Evolutionary conservation across 2,797 vertebrate genomes (phyloP), one percentile per base, ranked within the genome.

Genomic region (Trachops cirrhosus): DNA sequence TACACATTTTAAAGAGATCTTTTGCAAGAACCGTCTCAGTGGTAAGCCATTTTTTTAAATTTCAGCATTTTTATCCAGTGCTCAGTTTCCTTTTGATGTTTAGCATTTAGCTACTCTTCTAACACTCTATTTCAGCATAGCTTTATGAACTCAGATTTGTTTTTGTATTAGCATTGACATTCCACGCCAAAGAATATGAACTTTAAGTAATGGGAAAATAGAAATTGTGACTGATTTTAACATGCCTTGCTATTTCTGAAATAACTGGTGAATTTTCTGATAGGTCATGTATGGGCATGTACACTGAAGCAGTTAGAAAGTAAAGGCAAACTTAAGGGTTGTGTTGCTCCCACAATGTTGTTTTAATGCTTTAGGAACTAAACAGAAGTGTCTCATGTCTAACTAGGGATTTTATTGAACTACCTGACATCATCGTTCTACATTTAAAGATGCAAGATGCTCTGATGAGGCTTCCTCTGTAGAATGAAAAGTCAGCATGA

Each of bases 1-100:
- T 99, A 29, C 99, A 99, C 95, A 99, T 99, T 98, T 98, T 99
- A 52, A 99, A 99, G 97, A 99, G 99, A 82, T 99, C 99, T 48
- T 99, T 99, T 97, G 99, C 99, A 88, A 99, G 99, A 85, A 99
- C 99, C 10, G 99, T 99, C 52, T 99, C 99, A 26, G 99, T 99
- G 98, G 99, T 99, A 97, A 98, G 99, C 67, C 46, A 41, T 34
- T 93, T 93, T n/a, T 6, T 2, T 21, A 18, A 44, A 46, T 90
- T 62, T 68, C n/a, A 79, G 29, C 15, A 68, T 92, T 80, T 94
- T 22, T 90, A 26, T 84, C 80, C 24, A 19, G 2, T 54, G 19
- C 6, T 87, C 48, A 37, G 11, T 91, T 92, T 85, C 10, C 34
- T 88, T 79, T 78, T 82, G 34, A 64, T 67, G 16, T 71, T 94